Conservation (phyloP, 1,140 invertebrate species). For the Listronotus oregonensis region DNA sequence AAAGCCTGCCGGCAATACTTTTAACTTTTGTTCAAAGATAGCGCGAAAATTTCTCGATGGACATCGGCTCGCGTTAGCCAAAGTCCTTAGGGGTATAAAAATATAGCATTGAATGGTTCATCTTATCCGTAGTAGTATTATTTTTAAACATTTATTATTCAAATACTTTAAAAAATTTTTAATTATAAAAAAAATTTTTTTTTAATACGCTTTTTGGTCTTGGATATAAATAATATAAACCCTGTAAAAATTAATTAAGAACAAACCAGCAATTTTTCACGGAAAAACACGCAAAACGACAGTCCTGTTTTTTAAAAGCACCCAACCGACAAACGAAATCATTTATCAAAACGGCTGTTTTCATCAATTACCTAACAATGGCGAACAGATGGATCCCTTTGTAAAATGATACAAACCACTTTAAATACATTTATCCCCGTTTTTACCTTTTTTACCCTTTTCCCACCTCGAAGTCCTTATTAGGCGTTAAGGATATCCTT, state of each 20-base stretch:
- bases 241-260: neutral
- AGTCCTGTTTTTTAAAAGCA: conserved; percentile 20
- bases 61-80: no score
- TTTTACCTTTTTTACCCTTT: conserved; percentile 2
- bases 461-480: conserved; percentile 1
- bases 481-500: neutral
- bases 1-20: no score
- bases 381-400: conserved; percentile 22
- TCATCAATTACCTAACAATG: conserved; percentile 25
- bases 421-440: conserved; percentile 26
- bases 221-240: no score
- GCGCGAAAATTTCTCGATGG: no score
- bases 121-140: no score
- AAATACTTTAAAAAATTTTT: no score
- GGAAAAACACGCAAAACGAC: conserved; percentile 4
- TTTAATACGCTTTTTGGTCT: no score
- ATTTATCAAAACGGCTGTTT: conserved; percentile 24
- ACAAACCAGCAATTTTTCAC: neutral
- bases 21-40: no score
- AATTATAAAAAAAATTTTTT: no score
- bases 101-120: no score
- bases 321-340: conserved; percentile 19
- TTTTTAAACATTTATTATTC: no score
- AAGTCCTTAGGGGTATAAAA: no score
- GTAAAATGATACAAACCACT: conserved; percentile 31